These are phyloP conservation scores for Shinisaurus crocodilurus DNA, from an alignment of 2,113 vertebrate species.

Conservation along the genomic window DNA sequence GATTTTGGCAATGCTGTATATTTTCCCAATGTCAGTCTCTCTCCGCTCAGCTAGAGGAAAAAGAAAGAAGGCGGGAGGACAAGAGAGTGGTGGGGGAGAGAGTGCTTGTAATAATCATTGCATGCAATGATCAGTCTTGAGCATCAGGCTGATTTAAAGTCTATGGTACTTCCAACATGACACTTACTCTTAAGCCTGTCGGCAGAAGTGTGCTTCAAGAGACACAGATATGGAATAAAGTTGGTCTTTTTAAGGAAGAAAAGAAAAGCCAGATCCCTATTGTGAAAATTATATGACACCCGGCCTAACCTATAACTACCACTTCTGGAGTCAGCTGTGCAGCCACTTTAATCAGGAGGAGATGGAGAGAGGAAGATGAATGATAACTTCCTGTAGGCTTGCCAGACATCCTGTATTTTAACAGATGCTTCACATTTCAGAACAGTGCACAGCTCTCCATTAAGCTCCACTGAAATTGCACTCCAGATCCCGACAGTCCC, in stretches of 20 bases:
- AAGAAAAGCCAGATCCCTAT: slow-evolving; percentile 13
- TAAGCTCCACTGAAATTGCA: slow-evolving; percentile 7
- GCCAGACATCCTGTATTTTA: slow-evolving; percentile 45
- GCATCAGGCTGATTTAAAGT: slow-evolving; percentile 24
- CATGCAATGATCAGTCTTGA: slow-evolving; percentile 9
- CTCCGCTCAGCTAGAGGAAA: not conserved
- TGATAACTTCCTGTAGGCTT: slow-evolving; percentile 35
- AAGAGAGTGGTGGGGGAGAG: too few species aligned
- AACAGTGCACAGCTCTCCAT: not conserved
- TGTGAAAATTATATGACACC: slow-evolving; percentile 27
- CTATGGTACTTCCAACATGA: not conserved
- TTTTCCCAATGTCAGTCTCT: slow-evolving; percentile 60
- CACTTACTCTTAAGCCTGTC: not conserved
- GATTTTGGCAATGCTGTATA: slow-evolving; percentile 62
- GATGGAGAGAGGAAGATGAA: slow-evolving; percentile 29
- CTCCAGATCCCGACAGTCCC: slow-evolving; percentile 1
- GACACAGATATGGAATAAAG: not conserved
- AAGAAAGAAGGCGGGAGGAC: not conserved
- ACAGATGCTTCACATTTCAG: slow-evolving; percentile 27
- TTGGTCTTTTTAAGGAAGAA: slow-evolving; percentile 12
- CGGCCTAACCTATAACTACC: slow-evolving; percentile 28
- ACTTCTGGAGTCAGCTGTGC: slow-evolving; percentile 39
- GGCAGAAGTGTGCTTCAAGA: slow-evolving; percentile 23
- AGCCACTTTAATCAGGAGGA: slow-evolving; percentile 37
- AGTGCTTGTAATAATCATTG: not conserved